Base-by-base conservation (phyloP, 2,888 invertebrate genomes). In the Artemia sinica region DNA sequence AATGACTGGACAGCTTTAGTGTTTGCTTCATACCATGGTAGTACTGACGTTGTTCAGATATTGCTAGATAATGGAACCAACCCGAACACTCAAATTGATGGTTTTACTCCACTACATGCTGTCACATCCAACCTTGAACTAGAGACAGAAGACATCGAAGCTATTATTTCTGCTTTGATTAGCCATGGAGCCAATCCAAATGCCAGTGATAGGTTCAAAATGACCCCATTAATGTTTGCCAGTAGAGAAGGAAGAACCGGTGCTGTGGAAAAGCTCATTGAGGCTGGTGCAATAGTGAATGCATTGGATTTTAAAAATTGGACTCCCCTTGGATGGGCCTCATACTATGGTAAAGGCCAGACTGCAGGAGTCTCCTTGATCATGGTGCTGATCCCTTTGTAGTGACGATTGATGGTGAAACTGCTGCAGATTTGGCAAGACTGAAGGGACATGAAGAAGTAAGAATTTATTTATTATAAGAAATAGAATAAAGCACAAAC, bases 51-150 rank as follows among this genome's bases (percentile, higher is more conserved):
- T 49, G 77, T 78, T 6, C 70, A 76, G 49, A 75, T 75, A 66
- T 73, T 80, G 7, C 73, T 80, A 9, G 74, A 76, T 13, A 74
- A 74, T n/a, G 77, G 77, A 58, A 79, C 79, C 11, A 74, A 79
- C 72, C 75, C 77, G 4, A 77, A 78, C 71, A 77, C 75, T 72
- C 77, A 79, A 70, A 13, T 73, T 78, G 79, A 79, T 71, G 74
- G 75, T 72, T 78, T 76, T 72, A 77, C 78, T n/a, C 77, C 78
- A 7, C 72, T 80, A 50, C 79, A 80, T 80, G 78, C 79, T 28
- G 77, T 76, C 2, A 80, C 80, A 73, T 76, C 77, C 2, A 77
- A 78, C 1, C 75, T 72, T 7, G 74, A 74, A 28, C 73, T 73
- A 12, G 73, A 75, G 50, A 76, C 77, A 68, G 74, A 74, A 0